Conservation (phyloP, 2,113 vertebrate species). For the Acrocephalus arundinaceus region DNA sequence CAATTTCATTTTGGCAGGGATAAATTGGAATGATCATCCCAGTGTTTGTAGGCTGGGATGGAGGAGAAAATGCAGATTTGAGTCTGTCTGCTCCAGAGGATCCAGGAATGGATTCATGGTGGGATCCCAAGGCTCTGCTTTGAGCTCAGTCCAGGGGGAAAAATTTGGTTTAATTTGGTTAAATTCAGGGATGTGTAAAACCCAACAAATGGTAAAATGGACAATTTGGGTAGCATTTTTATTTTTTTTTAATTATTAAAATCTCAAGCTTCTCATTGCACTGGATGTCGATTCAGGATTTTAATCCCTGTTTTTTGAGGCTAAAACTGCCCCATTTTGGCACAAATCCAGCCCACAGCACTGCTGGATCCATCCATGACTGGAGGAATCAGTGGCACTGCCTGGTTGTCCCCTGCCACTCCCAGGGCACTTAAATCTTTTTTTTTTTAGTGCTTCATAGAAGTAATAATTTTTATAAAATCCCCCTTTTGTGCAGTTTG, state of each 20-base stretch:
- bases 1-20: background rate
- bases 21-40: background rate
- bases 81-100: background rate
- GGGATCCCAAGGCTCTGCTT: background rate
- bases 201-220: background rate
- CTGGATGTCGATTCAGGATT: background rate
- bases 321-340: background rate
- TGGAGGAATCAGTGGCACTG: background rate
- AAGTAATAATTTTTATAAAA: background rate
- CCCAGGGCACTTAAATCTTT: background rate
- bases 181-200: background rate
- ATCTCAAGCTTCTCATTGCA: background rate
- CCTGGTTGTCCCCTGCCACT: background rate
- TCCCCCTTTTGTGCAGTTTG: fast-evolving
- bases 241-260: background rate
- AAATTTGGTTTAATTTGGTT: background rate
- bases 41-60: background rate
- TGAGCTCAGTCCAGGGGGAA: background rate
- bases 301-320: background rate
- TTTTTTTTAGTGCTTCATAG: background rate
- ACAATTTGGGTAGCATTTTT: background rate
- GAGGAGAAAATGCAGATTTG: constrained; percentile 16
- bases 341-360: background rate
- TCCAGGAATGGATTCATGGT: fast-evolving
- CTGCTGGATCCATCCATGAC: fast-evolving